Evolutionary conservation across 2,797 vertebrate genomes (phyloP).

Genomic region (Amblyraja radiata): DNA sequence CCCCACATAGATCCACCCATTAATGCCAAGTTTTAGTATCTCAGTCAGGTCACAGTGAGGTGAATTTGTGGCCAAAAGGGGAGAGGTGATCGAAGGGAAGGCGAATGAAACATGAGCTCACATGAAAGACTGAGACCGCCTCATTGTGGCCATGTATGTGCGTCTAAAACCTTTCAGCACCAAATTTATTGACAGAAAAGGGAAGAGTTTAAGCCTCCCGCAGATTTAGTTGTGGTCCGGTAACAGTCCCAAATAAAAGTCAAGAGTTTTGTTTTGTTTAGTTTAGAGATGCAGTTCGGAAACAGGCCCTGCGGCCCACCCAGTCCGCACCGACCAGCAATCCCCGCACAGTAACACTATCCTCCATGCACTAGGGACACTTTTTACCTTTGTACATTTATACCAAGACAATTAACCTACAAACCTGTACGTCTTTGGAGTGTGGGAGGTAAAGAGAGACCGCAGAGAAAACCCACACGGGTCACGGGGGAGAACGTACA

Average conservation of each 20-base stretch:
- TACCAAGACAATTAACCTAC: too few relatives aligned
- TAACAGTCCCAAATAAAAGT: background rate
- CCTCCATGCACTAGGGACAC: too few relatives aligned
- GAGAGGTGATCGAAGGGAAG: background rate
- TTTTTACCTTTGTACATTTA: too few relatives aligned
- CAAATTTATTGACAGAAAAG: background rate
- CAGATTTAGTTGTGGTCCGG: background rate
- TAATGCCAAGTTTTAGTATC: background rate
- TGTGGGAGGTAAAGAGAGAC: too few relatives aligned
- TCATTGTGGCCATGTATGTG: background rate
- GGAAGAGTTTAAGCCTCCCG: background rate
- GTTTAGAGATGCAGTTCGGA: too few relatives aligned
- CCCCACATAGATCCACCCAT: background rate
- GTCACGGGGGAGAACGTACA: too few relatives aligned
- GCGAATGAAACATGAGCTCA: background rate
- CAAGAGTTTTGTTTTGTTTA: background rate
- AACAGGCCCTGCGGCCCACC: too few relatives aligned
- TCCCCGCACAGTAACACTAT: too few relatives aligned
- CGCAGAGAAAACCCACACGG: too few relatives aligned
- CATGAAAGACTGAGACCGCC: background rate
- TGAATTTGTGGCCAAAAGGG: background rate
- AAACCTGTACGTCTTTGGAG: too few relatives aligned
- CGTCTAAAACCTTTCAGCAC: background rate
- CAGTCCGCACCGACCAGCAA: too few relatives aligned
- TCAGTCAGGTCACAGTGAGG: background rate